These are phyloP conservation scores for Laterallus jamaicensis DNA, from an alignment of 2,113 vertebrate species.

Conservation along the genomic window DNA sequence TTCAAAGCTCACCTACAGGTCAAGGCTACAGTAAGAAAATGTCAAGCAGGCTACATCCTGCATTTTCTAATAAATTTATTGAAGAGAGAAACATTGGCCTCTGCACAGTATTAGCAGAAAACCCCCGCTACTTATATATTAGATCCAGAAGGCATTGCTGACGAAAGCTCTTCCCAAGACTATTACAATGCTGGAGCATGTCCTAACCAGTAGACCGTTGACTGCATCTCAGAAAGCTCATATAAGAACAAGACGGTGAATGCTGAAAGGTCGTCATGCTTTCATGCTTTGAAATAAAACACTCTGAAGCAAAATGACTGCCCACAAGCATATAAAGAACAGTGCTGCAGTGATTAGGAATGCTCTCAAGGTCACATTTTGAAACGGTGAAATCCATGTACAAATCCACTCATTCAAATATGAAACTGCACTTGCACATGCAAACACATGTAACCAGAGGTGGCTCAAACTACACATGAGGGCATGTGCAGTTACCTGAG, in stretches of 20 bases:
- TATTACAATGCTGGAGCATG: conserved; percentile 55
- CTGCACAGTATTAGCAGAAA: not conserved
- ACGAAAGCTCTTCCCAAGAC: not conserved
- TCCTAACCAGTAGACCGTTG: conserved; percentile 47
- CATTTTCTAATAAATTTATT: not conserved
- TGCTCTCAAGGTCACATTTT: not conserved
- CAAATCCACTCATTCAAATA: not conserved
- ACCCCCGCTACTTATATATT: not conserved
- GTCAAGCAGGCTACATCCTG: not conserved
- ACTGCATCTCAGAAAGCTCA: conserved; percentile 40
- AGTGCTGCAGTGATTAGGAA: not conserved
- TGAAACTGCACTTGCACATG: not conserved
- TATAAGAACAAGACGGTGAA: conserved; percentile 25
- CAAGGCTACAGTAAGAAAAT: not conserved
- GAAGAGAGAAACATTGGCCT: not conserved
- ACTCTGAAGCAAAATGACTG: conserved; percentile 14
- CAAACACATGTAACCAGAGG: not conserved
- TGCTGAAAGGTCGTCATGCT: conserved; percentile 68
- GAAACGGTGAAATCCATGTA: not conserved
- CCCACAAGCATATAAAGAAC: conserved; percentile 17
- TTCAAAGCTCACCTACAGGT: not conserved
- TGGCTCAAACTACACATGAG: not conserved
- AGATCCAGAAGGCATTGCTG: conserved; percentile 7
- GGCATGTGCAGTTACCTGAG: not conserved
- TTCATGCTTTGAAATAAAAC: conserved; percentile 63